phyloP scores from a whole-genome alignment of 2,113 vertebrate species.

The Andinoacara biseriatus region DNA sequence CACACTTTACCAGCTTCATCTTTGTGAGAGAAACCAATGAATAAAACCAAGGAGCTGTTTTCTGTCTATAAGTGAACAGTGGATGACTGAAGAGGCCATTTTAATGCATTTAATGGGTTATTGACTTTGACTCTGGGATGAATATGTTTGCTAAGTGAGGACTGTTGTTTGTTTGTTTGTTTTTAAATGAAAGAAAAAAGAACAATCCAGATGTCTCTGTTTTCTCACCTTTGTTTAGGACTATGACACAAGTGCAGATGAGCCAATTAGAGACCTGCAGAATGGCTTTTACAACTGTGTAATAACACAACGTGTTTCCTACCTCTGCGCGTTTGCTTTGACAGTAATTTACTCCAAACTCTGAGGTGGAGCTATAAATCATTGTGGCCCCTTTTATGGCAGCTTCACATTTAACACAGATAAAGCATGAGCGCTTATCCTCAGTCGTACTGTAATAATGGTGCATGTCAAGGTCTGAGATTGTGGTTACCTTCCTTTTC shows the following conservation, averaged over 20 bases:
- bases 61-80: constrained; percentile 66
- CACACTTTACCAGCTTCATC: constrained; percentile 77
- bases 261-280: constrained; percentile 26
- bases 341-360: not conserved
- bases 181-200: constrained; percentile 52
- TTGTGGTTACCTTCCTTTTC: too few species aligned
- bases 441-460: too few species aligned
- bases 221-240: constrained; percentile 48
- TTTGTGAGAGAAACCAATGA: constrained; percentile 82
- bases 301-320: not conserved
- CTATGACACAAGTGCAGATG: constrained; percentile 34
- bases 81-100: constrained; percentile 64
- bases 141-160: constrained; percentile 61
- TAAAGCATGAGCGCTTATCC: not conserved
- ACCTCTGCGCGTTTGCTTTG: not conserved
- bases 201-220: constrained; percentile 59
- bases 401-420: not conserved
- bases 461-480: too few species aligned
- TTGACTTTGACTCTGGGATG: constrained; percentile 78
- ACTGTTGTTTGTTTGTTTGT: constrained; percentile 41
- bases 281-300: constrained; percentile 10
- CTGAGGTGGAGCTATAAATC: not conserved
- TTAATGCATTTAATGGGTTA: constrained; percentile 80
- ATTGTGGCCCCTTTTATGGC: not conserved
- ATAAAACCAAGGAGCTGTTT: constrained; percentile 86